These are phyloP conservation scores for Fistularia tabacaria DNA, from an alignment of 2,797 vertebrate genomes.

Conservation along the genomic window DNA sequence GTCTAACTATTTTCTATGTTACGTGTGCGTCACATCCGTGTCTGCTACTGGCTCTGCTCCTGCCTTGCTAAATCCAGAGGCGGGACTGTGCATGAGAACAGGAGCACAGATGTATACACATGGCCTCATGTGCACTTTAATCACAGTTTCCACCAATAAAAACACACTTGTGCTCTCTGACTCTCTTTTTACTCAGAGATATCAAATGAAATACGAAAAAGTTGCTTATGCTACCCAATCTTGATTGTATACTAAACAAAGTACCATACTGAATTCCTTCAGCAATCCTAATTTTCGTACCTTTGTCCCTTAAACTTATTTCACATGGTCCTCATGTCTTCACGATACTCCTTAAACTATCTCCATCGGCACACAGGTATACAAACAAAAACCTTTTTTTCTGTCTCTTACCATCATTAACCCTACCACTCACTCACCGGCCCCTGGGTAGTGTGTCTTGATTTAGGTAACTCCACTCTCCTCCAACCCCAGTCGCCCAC, in stretches of 20 bases:
- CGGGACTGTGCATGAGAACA: constrained; percentile 8
- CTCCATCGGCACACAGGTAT: constrained; percentile 20
- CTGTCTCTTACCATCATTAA: constrained; percentile 25
- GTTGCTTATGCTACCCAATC: constrained; percentile 14
- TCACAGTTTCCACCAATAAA: constrained; percentile 9
- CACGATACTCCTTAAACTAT: constrained; percentile 9
- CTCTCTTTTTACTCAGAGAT: constrained; percentile 2
- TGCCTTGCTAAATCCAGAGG: constrained; percentile 34
- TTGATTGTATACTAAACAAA: constrained; percentile 13
- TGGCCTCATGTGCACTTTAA: constrained; percentile 16
- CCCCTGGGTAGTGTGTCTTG: constrained; percentile 36
- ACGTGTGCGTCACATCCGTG: constrained; percentile 30
- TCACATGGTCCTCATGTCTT: neutral
- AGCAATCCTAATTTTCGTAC: no score
- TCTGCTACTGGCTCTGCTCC: constrained; percentile 36
- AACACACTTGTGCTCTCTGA: neutral
- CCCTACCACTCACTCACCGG: constrained; percentile 1
- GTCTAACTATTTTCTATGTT: constrained; percentile 34
- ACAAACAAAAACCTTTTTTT: constrained; percentile 30
- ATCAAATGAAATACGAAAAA: neutral
- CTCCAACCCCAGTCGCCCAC: constrained; percentile 27
- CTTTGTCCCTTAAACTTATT: no score
- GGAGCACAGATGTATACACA: neutral
- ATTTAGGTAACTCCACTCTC: constrained; percentile 40
- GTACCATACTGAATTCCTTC: constrained; percentile 4